A percentile compares a stretch with the other conserved stretches of the same genome.
Conservation (phyloP, 2,888 invertebrate species). For the Drosophila formosana region DNA sequence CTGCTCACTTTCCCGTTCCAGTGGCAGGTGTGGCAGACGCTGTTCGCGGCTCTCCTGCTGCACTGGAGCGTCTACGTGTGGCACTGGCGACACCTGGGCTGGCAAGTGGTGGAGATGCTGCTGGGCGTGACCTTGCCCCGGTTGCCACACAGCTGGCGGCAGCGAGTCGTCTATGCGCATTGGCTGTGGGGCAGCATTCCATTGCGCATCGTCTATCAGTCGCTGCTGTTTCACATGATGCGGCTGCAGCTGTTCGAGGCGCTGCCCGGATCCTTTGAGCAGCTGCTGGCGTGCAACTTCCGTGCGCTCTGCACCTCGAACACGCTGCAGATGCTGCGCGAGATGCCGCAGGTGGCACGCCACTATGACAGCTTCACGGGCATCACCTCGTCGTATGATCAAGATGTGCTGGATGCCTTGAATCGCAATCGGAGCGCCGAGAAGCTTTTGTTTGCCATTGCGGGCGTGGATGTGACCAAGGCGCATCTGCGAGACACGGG, state of each 20-base stretch:
- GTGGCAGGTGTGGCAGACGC: slow-evolving; percentile 47
- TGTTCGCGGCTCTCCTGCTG: slow-evolving; percentile 40
- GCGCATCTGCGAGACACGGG: slow-evolving; percentile 34
- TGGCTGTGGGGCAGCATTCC: slow-evolving; percentile 65
- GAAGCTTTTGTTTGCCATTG: slow-evolving; percentile 49
- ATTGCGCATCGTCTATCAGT: slow-evolving; percentile 71
- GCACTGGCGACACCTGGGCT: slow-evolving; percentile 30
- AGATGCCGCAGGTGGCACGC: slow-evolving; percentile 43
- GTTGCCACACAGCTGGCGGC: slow-evolving; percentile 53
- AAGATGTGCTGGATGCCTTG: slow-evolving; percentile 46
- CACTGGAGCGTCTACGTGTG: slow-evolving; percentile 46
- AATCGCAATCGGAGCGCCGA: slow-evolving; percentile 23
- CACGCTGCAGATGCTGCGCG: slow-evolving; percentile 44
- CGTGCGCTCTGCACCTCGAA: slow-evolving; percentile 46
- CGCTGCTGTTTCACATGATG: slow-evolving; percentile 73
- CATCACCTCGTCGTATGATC: slow-evolving; percentile 35
- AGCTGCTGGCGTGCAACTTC: slow-evolving; percentile 46
- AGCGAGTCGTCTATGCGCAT: slow-evolving; percentile 57
- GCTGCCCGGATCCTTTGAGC: slow-evolving; percentile 46
- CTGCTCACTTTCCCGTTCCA: slow-evolving; percentile 63
- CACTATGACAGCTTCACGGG: slow-evolving; percentile 22
- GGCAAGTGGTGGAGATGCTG: slow-evolving; percentile 57
- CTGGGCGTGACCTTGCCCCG: slow-evolving; percentile 41
- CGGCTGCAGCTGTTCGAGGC: slow-evolving; percentile 49
- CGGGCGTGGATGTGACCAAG: slow-evolving; percentile 40